phyloP scores from a whole-genome alignment of 2,888 invertebrate genomes.

The Drosophila lutescens region DNA sequence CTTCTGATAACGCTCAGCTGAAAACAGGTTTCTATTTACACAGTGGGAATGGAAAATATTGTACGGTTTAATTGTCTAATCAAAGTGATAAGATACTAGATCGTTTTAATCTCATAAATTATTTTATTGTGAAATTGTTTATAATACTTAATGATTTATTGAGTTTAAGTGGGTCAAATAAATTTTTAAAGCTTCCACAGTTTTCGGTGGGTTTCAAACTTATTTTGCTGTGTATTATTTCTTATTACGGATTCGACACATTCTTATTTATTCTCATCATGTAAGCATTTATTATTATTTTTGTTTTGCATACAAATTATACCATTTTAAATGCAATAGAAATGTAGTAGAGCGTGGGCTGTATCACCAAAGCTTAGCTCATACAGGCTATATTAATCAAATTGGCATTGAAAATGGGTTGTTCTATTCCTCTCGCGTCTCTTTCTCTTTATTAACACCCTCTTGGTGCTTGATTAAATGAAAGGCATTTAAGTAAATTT shows the following conservation, averaged over 20 bases:
- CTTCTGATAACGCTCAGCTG: not conserved
- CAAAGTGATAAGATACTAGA: not conserved
- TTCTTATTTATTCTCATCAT: not conserved
- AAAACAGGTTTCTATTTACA: not conserved
- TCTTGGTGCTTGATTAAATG: constrained; percentile 10
- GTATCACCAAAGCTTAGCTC: not conserved
- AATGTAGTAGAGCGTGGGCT: not conserved
- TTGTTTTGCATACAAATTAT: constrained; percentile 5
- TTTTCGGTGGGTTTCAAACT: not conserved
- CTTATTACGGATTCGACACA: too few species aligned
- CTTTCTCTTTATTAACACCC: constrained; percentile 12
- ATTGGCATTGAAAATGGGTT: constrained; percentile 25
- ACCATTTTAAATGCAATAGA: not conserved
- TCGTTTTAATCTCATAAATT: not conserved
- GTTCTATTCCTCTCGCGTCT: not conserved
- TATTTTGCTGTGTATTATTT: not conserved
- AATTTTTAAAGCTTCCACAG: too few species aligned
- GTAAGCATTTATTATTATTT: not conserved
- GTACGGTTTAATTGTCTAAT: not conserved
- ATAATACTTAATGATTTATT: too few species aligned
- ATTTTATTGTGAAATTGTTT: not conserved
- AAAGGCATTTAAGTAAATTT: constrained; percentile 16
- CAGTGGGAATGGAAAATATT: not conserved
- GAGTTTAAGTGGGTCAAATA: too few species aligned
- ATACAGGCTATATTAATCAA: constrained; percentile 27